Evolutionary conservation across 1,140 invertebrate genomes (phyloP).

Genomic region (Rhyacophila brunnea): DNA sequence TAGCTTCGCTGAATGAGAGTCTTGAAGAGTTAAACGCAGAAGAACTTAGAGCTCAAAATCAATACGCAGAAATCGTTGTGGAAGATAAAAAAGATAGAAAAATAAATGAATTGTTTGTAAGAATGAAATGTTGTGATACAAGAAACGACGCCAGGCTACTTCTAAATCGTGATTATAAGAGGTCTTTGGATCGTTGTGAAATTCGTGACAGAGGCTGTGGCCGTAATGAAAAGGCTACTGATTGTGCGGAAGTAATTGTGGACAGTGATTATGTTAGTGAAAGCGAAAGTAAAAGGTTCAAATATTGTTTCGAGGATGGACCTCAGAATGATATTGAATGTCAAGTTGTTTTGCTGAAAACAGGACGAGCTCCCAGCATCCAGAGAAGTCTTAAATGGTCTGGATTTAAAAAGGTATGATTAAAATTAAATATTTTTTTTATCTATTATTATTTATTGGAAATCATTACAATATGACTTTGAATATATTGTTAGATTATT

Average conservation of each 20-base stretch:
- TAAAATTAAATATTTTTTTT: slow-evolving; percentile 1
- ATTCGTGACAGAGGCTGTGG: too few species aligned
- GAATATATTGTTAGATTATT: too few species aligned
- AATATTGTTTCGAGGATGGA: slow-evolving; percentile 4
- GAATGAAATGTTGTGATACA: too few species aligned
- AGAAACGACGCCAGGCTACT: too few species aligned
- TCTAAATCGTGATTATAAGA: too few species aligned
- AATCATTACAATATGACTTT: too few species aligned
- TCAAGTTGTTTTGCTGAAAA: slow-evolving; percentile 21
- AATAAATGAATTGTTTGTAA: too few species aligned
- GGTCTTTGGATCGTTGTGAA: too few species aligned
- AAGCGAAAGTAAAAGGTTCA: slow-evolving; percentile 15
- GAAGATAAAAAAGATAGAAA: too few species aligned
- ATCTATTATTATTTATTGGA: slow-evolving; percentile 9
- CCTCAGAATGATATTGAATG: slow-evolving; percentile 9
- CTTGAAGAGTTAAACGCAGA: slow-evolving; percentile 17
- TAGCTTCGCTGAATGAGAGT: slow-evolving; percentile 12
- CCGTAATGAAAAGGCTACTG: too few species aligned
- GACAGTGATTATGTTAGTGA: slow-evolving; percentile 1
- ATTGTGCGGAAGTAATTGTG: neutral
- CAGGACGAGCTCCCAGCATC: slow-evolving; percentile 25
- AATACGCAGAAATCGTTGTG: too few species aligned
- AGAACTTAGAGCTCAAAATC: too few species aligned
- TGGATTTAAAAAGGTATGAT: slow-evolving; percentile 33
- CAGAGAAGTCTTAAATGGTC: slow-evolving; percentile 32